These are phyloP conservation scores for Parnassius mnemosyne DNA, from an alignment of 2,888 invertebrate species.

Conservation along the genomic window DNA sequence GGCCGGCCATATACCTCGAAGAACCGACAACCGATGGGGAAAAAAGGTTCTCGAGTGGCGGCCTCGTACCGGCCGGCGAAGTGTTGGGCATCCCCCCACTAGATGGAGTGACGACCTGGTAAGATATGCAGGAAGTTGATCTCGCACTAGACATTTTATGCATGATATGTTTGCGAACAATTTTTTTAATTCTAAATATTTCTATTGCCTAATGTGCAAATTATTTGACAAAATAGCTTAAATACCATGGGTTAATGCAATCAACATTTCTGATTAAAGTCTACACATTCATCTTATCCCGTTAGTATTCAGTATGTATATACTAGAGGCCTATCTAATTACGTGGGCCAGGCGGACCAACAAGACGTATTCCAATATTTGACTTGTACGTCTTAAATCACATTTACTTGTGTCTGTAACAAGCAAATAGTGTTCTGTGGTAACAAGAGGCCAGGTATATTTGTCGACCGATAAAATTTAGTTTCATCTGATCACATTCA, in stretches of 20 bases:
- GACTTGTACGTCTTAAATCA: conserved; percentile 74
- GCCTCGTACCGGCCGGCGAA: too few relatives aligned
- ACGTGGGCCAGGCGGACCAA: conserved; percentile 50
- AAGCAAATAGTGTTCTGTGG: conserved; percentile 38
- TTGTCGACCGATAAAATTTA: conserved; percentile 67
- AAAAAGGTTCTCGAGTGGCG: too few relatives aligned
- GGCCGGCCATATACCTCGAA: too few relatives aligned
- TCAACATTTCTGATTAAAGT: conserved; percentile 9
- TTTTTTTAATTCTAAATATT: too few relatives aligned
- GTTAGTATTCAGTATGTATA: conserved; percentile 61
- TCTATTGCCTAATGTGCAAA: too few relatives aligned
- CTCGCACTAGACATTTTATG: too few relatives aligned
- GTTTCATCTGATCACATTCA: conserved; percentile 68
- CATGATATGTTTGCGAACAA: too few relatives aligned
- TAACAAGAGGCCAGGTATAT: conserved; percentile 72
- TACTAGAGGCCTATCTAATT: conserved; percentile 63
- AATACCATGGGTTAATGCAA: not conserved
- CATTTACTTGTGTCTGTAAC: conserved; percentile 67
- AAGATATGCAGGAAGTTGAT: too few relatives aligned
- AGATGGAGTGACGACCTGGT: too few relatives aligned
- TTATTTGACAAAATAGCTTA: not conserved
- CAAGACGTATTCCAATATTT: conserved; percentile 72
- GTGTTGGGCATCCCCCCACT: too few relatives aligned
- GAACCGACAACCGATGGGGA: too few relatives aligned
- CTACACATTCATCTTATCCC: conserved; percentile 30